phyloP scores from a whole-genome alignment of 2,797 vertebrate genomes.

The Paramormyrops hopkinsi region DNA sequence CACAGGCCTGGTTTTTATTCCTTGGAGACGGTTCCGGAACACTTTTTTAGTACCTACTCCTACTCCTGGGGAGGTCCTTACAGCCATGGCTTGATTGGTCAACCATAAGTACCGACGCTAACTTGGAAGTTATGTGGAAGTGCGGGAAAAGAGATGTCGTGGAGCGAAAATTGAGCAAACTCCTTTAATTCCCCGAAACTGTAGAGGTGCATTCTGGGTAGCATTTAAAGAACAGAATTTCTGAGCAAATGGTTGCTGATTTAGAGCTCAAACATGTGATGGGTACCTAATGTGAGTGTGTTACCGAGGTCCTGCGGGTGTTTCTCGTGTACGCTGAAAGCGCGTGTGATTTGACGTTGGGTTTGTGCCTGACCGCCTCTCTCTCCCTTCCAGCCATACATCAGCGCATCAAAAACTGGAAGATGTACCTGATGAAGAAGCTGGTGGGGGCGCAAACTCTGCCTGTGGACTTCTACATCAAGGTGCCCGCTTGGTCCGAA shows the following conservation, averaged over 20 bases:
- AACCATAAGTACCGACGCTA: background rate
- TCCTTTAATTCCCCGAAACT: background rate
- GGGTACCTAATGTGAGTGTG: background rate
- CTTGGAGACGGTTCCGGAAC: background rate
- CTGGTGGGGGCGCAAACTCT: slow-evolving; percentile 81
- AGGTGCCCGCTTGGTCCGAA: slow-evolving; percentile 56
- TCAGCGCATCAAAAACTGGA: slow-evolving; percentile 72
- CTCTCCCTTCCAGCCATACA: slow-evolving; percentile 47
- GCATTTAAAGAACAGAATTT: background rate
- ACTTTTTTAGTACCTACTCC: background rate
- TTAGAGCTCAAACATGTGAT: background rate
- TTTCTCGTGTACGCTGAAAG: background rate
- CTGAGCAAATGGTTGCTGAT: background rate
- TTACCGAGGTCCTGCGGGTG: background rate
- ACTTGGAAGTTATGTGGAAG: background rate
- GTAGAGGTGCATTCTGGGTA: background rate
- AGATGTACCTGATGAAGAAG: slow-evolving; percentile 82
- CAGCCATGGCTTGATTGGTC: background rate
- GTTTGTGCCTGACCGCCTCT: background rate
- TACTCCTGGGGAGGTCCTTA: background rate
- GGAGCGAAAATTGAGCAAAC: background rate
- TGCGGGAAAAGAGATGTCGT: background rate
- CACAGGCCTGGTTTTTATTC: background rate
- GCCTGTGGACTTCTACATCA: slow-evolving; percentile 89
- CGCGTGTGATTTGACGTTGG: background rate